phyloP scores from a whole-genome alignment of 1,140 invertebrate genomes.

The Watersipora subatra region DNA sequence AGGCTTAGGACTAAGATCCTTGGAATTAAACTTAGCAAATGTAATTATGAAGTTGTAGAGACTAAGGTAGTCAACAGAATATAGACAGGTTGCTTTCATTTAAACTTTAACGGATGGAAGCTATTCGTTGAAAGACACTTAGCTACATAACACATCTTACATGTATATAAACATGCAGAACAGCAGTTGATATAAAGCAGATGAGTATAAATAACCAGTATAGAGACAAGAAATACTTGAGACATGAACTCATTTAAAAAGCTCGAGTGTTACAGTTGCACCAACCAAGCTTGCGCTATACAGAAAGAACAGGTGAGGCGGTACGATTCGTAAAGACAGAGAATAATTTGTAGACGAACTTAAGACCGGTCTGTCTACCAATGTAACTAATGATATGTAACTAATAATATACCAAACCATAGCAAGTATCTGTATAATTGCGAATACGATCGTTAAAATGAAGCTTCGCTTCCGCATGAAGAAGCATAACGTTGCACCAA shows the following conservation, averaged over 20 bases:
- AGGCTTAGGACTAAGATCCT: no score
- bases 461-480: conserved; percentile 66
- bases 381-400: no score
- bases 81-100: no score
- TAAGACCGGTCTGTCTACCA: conserved; percentile 72
- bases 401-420: conserved; percentile 73
- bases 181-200: not conserved
- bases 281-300: conserved; percentile 11
- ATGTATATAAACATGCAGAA: not conserved
- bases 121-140: not conserved
- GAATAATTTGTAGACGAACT: conserved; percentile 78
- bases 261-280: no score
- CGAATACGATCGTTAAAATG: conserved; percentile 70
- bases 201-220: not conserved
- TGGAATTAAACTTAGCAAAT: no score
- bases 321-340: conserved; percentile 44
- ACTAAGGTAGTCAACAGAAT: no score
- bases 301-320: conserved; percentile 30
- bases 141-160: not conserved
- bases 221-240: not conserved
- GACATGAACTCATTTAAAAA: conserved; percentile 47
- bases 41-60: no score
- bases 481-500: conserved; percentile 79
- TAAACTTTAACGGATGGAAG: not conserved
- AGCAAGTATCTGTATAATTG: conserved; percentile 68